Base-by-base conservation (phyloP, 1,140 invertebrate genomes). In the Eumeta japonica region DNA sequence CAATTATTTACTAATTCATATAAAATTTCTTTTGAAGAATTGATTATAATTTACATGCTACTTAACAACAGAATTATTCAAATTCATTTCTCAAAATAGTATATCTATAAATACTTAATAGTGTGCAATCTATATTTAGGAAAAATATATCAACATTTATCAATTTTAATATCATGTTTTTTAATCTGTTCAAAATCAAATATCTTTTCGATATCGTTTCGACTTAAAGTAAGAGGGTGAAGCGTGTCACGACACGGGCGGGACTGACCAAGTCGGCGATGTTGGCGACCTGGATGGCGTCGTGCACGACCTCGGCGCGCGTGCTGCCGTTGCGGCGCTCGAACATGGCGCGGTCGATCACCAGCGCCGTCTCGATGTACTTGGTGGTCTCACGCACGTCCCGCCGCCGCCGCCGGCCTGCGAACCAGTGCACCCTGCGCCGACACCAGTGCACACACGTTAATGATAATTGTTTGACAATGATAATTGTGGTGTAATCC, bases 281-380 rank as follows among this genome's bases (percentile, higher is more conserved):
- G 76, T 97, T 97, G 33, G 92, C 92, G 48, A 96, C 91, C 81
- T 96, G 92, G 60, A 97, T 89, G 33, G 92, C 91, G 76, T 96
- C 93, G 59, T 92, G 89, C 39, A 96, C 87, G 35, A 96, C 91
- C 68, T 95, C 89, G 4, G 86, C 81, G 41, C 92, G 79, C 24
- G 88, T 91, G 61, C 89, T 93, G 43, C 90, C 89, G 73, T 94
- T 94, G 35, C 92, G 81, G 56, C 89, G 87, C 50, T 94, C 91
- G 72, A 94, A 94, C 92, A 95, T 94, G 16, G 89, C 88, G 73
- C 92, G 92, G 75, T 95, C 92, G 39, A 94, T 88, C 41, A 95
- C 85, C 37, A 94, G 81, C 29, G 91, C 92, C 45, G 91, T 89
- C 78, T 95, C 92, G 49, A 95, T 90, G 76, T 90, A 94, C 67